Base-by-base conservation (phyloP, 2,797 vertebrate species). In the Australoheros facetus region DNA sequence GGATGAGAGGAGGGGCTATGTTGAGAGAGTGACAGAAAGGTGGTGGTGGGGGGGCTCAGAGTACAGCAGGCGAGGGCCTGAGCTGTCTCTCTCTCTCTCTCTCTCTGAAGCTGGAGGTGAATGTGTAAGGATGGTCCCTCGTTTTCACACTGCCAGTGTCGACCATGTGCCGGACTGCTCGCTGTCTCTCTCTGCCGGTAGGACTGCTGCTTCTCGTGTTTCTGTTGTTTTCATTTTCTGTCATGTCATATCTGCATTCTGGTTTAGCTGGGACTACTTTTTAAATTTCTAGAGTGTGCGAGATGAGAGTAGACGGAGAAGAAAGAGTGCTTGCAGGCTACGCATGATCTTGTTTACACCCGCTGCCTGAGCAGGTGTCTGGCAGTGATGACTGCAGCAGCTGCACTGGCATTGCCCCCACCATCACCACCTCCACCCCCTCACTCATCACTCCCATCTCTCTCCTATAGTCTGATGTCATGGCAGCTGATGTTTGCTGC, bases 391-490 rank as follows among this genome's bases (percentile, higher is more conserved):
- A 89, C 92, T 91, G 94, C 93, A 93, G 92, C 91, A 89, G 92
- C 89, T 91, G 89, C 83, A 77, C 72, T 82, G 79, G 73, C 83
- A 85, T 56, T 69, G 37, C 39, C 75, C 74, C 28, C 66, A 9
- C 57, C 45, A n/a, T 26, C 23, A 0, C 34, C 55, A 23, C 70
- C 23, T 21, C 56, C 56, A n/a, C 51, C 59, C 55, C 56, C 73
- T 74, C 37, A 51, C 56, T 71, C 60, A 56, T 23, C 71, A 45
- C 23, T 23, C 75, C 72, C 58, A 14, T 79, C 78, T 77, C 77
- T 80, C 60, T 79, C 78, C 30, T 75, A 30, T 87, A 80, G 92
- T 95, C 89, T 95, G 94, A 94, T 93, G 89, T 93, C 89, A 82
- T 89, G 72, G 81, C 87, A 85, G 86, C 11, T 76, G 89, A 90